These are phyloP conservation scores for Apolygus lucorum DNA, from an alignment of 1,140 invertebrate species.

Conservation along the genomic window DNA sequence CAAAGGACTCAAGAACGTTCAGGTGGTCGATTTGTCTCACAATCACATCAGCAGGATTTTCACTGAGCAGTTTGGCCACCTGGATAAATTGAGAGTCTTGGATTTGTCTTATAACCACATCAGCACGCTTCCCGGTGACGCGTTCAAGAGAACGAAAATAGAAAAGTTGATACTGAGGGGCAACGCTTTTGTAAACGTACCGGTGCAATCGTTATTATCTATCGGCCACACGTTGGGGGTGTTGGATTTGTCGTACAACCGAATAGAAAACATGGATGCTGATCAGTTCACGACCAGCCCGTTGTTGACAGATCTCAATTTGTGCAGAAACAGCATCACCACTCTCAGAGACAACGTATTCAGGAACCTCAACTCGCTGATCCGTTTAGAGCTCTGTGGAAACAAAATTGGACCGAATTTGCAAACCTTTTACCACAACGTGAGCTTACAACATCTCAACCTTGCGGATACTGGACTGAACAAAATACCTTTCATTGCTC, in stretches of 20 bases:
- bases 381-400: conserved; percentile 66
- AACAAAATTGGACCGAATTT: conserved; percentile 75
- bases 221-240: conserved; percentile 62
- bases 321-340: conserved; percentile 70
- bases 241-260: conserved; percentile 69
- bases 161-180: conserved; percentile 69
- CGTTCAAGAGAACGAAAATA: conserved; percentile 66
- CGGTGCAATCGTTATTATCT: conserved; percentile 58
- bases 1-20: conserved; percentile 57
- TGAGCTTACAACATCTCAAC: conserved; percentile 66
- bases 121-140: conserved; percentile 62
- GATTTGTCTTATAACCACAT: conserved; percentile 67
- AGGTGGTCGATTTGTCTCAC: conserved; percentile 68
- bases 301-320: conserved; percentile 63
- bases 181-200: conserved; percentile 68
- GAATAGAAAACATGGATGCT: conserved; percentile 75
- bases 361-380: conserved; percentile 63
- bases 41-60: conserved; percentile 67
- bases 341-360: conserved; percentile 84
- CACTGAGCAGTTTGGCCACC: conserved; percentile 68
- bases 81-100: conserved; percentile 62
- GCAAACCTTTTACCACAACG: conserved; percentile 77
- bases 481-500: conserved; percentile 58
- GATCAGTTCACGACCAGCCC: conserved; percentile 75
- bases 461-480: conserved; percentile 64